Evolutionary conservation across 2,797 vertebrate species (phyloP).

Genomic region (Scyliorhinus canicula): DNA sequence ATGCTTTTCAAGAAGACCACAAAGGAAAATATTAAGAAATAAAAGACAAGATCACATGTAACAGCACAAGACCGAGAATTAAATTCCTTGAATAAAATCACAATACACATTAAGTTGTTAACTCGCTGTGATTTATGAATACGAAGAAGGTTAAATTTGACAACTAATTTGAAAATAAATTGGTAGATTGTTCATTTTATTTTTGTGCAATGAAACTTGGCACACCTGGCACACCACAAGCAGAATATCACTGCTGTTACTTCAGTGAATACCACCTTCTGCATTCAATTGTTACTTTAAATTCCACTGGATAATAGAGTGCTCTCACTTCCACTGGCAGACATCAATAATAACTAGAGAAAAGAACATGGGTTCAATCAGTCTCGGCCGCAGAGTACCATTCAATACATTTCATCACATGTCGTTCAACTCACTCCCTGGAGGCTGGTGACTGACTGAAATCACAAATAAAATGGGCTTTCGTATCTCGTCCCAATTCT

Average conservation of each 20-base stretch:
- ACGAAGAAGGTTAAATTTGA: not conserved
- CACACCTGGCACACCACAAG: not conserved
- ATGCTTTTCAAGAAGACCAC: not conserved
- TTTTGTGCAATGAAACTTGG: not conserved
- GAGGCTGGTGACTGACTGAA: not conserved
- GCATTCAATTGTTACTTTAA: not conserved
- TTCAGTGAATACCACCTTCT: not conserved
- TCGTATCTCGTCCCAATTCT: not conserved
- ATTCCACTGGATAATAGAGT: not conserved
- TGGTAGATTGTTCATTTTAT: not conserved
- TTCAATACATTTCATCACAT: slow-evolving; percentile 1
- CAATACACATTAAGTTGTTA: not conserved
- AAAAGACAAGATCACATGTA: not conserved
- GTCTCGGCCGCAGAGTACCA: not conserved
- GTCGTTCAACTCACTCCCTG: not conserved
- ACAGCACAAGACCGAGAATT: not conserved
- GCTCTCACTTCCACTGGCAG: not conserved
- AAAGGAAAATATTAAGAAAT: not conserved
- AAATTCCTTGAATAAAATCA: not conserved
- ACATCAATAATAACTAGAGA: slow-evolving; percentile 23
- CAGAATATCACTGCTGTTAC: not conserved
- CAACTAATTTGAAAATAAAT: not conserved
- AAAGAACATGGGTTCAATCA: not conserved
- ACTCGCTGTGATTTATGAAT: not conserved
- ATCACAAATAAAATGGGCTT: not conserved